Evolutionary conservation across 2,797 vertebrate species (phyloP), one percentile per base, ranked within the genome.

Genomic region (Lepilemur septentrionalis): DNA sequence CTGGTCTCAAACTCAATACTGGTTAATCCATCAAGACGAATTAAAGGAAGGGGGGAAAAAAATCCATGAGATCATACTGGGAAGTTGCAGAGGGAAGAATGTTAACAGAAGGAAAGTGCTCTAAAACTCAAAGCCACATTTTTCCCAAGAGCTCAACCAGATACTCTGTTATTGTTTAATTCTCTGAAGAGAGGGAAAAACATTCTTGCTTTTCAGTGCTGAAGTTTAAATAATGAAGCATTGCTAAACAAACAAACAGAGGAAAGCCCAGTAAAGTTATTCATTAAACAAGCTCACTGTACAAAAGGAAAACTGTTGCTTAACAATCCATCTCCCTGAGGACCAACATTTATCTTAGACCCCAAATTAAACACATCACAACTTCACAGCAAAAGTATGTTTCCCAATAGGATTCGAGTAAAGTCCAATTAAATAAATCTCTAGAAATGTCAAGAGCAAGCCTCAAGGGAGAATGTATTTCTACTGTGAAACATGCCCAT

Each of bases 361-460:
- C 94, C 97, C 95, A 98, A 97, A 98, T 98, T 97, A 98, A 98
- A 97, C 95, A 95, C 81, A 95, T 98, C 97, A 97, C 95, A 97
- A 97, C 97, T 97, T 97, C 97, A 98, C 69, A 94, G 97, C 76
- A 88, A 96, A 98, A 98, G 78, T 96, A 98, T 98, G 98, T 52
- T 5, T 90, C 98, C 98, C 92, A 1, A 14, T 81, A 96, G 98
- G 96, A 98, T 94, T 96, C n/a, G 86, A 94, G 93, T 91, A 95
- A 97, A 97, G 98, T 86, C 97, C 97, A 98, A 98, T 98, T 98
- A 98, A 98, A 98, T 98, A 98, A 91, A 98, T 97, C 97, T 98
- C 97, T 97, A 97, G 95, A 98, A 98, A 98, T 98, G 97, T 97
- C 97, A 97, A 57, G 94, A 5, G 0, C 57, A 59, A 75, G 46